Evolutionary conservation across 1,140 invertebrate species (phyloP).

Genomic region (Lepidotrigona ventralis): DNA sequence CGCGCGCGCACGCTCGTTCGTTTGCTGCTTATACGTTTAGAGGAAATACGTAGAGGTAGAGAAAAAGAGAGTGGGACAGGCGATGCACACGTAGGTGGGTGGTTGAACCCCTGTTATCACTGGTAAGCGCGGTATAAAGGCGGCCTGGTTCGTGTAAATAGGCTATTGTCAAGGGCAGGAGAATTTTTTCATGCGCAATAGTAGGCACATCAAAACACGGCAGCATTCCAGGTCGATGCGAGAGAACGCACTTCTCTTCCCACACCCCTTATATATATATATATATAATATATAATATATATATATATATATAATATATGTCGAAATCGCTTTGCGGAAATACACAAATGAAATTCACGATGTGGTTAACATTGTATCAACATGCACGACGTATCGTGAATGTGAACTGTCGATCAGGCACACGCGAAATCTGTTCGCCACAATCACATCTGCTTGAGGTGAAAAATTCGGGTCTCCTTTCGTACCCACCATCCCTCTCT

Average conservation of each 20-base stretch:
- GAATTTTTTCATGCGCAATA: constrained; percentile 79
- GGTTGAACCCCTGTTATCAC: constrained; percentile 64
- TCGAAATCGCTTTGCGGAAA: constrained; percentile 38
- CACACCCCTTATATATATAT: constrained; percentile 23
- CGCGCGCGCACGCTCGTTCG: constrained; percentile 12
- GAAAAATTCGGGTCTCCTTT: constrained; percentile 48
- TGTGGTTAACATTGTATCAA: constrained; percentile 23
- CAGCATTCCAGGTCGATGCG: constrained; percentile 61
- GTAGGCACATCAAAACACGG: constrained; percentile 62
- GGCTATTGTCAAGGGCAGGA: constrained; percentile 76
- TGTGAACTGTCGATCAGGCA: not conserved
- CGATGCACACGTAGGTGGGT: constrained; percentile 60
- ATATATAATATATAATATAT: no score
- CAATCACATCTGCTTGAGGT: constrained; percentile 60
- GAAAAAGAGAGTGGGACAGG: constrained; percentile 36
- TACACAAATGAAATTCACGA: constrained; percentile 24
- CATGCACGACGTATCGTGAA: constrained; percentile 10
- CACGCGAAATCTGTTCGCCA: constrained; percentile 40
- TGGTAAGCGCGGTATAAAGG: constrained; percentile 33
- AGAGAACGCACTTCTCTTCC: constrained; percentile 42
- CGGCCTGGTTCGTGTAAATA: constrained; percentile 57
- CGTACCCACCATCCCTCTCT: constrained; percentile 43
- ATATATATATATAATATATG: not conserved
- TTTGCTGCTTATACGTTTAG: constrained; percentile 31
- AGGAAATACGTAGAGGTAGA: constrained; percentile 38